Base-by-base conservation (phyloP, 2,888 invertebrate genomes). In the Luffia ferchaultella region DNA sequence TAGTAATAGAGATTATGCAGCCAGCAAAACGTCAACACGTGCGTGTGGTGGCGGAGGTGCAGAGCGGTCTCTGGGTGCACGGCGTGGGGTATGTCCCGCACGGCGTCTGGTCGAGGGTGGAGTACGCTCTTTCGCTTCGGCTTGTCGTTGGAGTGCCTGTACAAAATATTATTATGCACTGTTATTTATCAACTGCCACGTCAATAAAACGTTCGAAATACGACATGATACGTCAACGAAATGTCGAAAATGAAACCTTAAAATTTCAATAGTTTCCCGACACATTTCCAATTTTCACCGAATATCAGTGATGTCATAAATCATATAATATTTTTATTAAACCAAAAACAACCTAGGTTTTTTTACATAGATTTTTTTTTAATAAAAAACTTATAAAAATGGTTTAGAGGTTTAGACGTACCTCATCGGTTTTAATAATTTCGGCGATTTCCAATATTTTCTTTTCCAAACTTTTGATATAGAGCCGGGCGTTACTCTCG, bases 381-480 rank as follows among this genome's bases (percentile, higher is more conserved):
- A n/a, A n/a, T n/a, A n/a, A n/a, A n/a, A 16, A 42, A 15, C n/a
- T 16, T 16, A 42, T 42, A n/a, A 42, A 42, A 30, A 30, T 30
- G n/a, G n/a, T n/a, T n/a, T n/a, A 43, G 16, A 43, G 16, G 16
- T n/a, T 17, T 2, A 50, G 1, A 30, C 53, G 53, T 48, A 79
- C 82, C 69, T 83, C 82, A 45, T 83, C 86, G 49, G 86, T 74
- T 57, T 83, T 84, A 47, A 92, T 84, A 55, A 76, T 55, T 2
- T 82, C 80, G 1, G 76, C 75, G 41, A 90, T 85, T 59, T 91
- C 90, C 30, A 86, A 85, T 16, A 91, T 88, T 51, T 89, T 88
- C 64, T 90, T 89, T 64, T 95, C 95, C 56, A 96, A 87, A 43
- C 94, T 89, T 57, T 92, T 92, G 61, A 96, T 86, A 67, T 93